These are phyloP conservation scores for Volucella inflata DNA, from an alignment of 2,888 invertebrate genomes.

Conservation along the genomic window DNA sequence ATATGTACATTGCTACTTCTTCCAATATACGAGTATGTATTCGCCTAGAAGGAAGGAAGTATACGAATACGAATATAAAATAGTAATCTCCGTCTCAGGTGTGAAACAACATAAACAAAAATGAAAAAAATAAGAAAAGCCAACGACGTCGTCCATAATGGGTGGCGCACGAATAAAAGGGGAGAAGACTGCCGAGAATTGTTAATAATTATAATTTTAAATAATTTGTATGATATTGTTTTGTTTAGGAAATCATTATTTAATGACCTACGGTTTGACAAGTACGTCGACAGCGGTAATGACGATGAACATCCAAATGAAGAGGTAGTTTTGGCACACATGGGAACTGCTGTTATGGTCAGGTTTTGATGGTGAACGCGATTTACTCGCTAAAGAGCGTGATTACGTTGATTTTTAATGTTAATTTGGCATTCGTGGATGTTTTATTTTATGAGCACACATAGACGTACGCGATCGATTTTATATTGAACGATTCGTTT, in stretches of 20 bases:
- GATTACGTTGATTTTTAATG: conserved; percentile 62
- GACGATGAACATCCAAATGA: conserved; percentile 6
- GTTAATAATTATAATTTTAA: conserved; percentile 62
- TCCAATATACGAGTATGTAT: conserved; percentile 56
- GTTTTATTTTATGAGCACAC: conserved; percentile 33
- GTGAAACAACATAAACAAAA: conserved; percentile 52
- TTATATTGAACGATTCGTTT: conserved; percentile 55
- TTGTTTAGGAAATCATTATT: conserved; percentile 63
- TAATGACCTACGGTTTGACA: conserved; percentile 49
- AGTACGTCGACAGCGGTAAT: conserved; percentile 1
- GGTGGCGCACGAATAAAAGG: neutral
- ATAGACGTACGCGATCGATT: conserved; percentile 11
- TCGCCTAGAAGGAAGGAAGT: conserved; percentile 25
- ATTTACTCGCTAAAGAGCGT: conserved; percentile 50
- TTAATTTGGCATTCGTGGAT: conserved; percentile 53
- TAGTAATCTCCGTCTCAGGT: conserved; percentile 32
- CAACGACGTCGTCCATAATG: neutral
- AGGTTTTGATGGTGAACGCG: conserved; percentile 43
- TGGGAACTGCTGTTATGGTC: conserved; percentile 33
- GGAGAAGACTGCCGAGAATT: neutral
- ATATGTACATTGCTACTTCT: too few relatives aligned
- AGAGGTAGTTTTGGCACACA: conserved; percentile 45
- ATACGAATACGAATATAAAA: conserved; percentile 3
- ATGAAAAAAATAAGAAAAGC: neutral
- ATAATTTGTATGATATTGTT: conserved; percentile 54